phyloP scores from a whole-genome alignment of 2,888 invertebrate species.

The Caenorhabditis sulstoni region DNA sequence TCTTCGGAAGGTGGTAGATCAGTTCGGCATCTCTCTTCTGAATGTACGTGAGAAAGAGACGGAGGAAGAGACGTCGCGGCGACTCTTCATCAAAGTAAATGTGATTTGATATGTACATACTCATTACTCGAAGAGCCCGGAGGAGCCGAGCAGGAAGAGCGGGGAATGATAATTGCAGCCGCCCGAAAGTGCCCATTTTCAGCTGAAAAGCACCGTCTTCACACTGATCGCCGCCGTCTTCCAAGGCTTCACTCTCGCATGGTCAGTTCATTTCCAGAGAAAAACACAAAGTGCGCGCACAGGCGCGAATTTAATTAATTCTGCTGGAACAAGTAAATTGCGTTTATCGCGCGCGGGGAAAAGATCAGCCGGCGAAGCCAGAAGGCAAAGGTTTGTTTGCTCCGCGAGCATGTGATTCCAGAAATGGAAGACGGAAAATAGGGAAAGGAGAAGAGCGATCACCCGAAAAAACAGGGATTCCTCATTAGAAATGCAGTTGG shows the following conservation, averaged over 20 bases:
- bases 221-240: slow-evolving; percentile 72
- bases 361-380: no score
- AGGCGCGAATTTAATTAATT: slow-evolving; percentile 39
- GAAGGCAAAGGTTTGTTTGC: slow-evolving; percentile 45
- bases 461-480: slow-evolving; percentile 2
- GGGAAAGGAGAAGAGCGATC: no score
- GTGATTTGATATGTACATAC: slow-evolving; percentile 52
- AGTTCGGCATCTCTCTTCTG: background rate
- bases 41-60: slow-evolving; percentile 45
- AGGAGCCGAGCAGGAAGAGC: background rate
- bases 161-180: background rate
- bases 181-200: slow-evolving; percentile 53
- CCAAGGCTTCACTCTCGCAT: slow-evolving; percentile 74
- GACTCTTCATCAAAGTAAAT: slow-evolving; percentile 52
- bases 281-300: slow-evolving; percentile 1
- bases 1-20: slow-evolving; percentile 17
- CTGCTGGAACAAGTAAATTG: slow-evolving; percentile 49
- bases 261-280: slow-evolving; percentile 65
- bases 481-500: slow-evolving; percentile 6
- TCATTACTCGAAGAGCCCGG: slow-evolving; percentile 16
- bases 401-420: slow-evolving; percentile 24
- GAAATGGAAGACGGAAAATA: slow-evolving; percentile 12
- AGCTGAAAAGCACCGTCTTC: slow-evolving; percentile 77
- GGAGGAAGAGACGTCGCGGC: slow-evolving; percentile 20
- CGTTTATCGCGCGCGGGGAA: slow-evolving; percentile 40